These are phyloP conservation scores for Ericerus pela DNA, from an alignment of 1,140 invertebrate genomes.

Conservation along the genomic window DNA sequence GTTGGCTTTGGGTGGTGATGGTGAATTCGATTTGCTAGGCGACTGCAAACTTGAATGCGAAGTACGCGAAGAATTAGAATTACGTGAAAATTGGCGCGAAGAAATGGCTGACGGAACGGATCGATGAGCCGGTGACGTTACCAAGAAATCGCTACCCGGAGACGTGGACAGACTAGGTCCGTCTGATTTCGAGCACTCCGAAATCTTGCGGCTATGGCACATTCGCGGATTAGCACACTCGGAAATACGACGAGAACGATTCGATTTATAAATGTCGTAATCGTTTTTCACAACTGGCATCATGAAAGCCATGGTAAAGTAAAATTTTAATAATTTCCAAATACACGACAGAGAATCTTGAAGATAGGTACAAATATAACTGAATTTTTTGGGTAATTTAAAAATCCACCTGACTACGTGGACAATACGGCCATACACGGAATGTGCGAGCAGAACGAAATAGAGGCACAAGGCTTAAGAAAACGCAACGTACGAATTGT, in stretches of 20 bases:
- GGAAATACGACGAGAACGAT: constrained; percentile 51
- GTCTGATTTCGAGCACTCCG: constrained; percentile 62
- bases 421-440: no score
- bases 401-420: no score
- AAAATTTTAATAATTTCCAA: no score
- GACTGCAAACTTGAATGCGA: constrained; percentile 42
- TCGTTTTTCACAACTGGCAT: constrained; percentile 85
- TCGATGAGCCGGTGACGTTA: constrained; percentile 42
- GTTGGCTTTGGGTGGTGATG: constrained; percentile 42
- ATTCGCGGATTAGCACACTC: constrained; percentile 51
- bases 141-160: constrained; percentile 46
- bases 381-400: no score
- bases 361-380: no score
- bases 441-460: no score
- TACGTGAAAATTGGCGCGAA: constrained; percentile 40
- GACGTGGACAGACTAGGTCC: constrained; percentile 49
- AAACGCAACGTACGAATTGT: no score
- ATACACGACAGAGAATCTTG: no score
- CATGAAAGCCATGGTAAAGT: constrained; percentile 68
- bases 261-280: constrained; percentile 78
- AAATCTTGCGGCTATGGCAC: constrained; percentile 53
- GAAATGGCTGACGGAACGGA: constrained; percentile 41
- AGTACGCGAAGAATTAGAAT: constrained; percentile 37
- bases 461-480: no score
- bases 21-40: constrained; percentile 38